Conservation (phyloP, 2,113 vertebrate genomes). For the Natator depressus region DNA sequence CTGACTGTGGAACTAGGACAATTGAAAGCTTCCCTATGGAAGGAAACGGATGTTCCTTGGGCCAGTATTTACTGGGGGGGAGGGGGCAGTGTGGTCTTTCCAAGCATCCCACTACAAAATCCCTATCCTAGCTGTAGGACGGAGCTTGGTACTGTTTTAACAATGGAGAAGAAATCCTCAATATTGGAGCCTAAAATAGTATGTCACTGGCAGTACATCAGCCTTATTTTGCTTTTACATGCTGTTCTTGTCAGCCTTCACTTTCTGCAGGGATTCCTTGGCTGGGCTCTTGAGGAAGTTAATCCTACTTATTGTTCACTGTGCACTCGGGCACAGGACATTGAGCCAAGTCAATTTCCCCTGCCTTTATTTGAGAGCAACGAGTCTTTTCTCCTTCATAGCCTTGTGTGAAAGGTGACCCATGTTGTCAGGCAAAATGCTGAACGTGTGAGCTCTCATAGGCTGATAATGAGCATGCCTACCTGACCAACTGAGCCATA, state of each 20-base stretch:
- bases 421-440: not conserved
- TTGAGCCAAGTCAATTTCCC: not conserved
- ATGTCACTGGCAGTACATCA: not conserved
- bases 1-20: slow-evolving; percentile 2
- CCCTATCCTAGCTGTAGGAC: not conserved
- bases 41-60: not conserved
- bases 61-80: not conserved
- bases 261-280: not conserved
- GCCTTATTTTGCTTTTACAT: not conserved
- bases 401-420: not conserved
- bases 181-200: not conserved
- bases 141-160: not conserved
- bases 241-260: not conserved
- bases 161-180: not conserved
- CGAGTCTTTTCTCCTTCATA: not conserved
- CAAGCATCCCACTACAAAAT: not conserved
- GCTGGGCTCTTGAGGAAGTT: not conserved
- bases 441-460: not conserved
- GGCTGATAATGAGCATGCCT: not conserved
- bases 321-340: not conserved
- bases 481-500: not conserved
- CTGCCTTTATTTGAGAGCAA: not conserved
- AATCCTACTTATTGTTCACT: not conserved
- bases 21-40: not conserved
- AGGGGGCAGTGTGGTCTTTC: not conserved